phyloP scores from a whole-genome alignment of 1,140 invertebrate genomes.

The Pollicipes pollicipes region DNA sequence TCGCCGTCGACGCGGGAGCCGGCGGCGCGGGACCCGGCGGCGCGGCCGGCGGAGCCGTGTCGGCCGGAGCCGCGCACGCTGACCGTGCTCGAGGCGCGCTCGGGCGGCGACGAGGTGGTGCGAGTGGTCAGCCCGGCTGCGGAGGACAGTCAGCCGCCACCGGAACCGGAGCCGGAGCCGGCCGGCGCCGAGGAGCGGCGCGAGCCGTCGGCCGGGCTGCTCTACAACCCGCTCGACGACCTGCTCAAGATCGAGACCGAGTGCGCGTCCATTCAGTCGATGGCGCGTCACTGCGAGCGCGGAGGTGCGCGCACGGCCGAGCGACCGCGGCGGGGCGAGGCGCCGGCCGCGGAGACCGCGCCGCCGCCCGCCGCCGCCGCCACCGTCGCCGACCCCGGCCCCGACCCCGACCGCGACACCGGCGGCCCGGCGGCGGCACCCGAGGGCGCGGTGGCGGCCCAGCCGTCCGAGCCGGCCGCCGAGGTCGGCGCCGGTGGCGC shows the following conservation, averaged over 20 bases:
- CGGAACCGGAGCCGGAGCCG: not conserved
- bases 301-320: conserved; percentile 2
- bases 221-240: conserved; percentile 31
- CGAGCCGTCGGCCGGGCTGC: not conserved
- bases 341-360: no score
- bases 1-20: no score
- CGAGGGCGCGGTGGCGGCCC: no score
- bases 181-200: not conserved
- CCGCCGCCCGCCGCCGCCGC: no score
- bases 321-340: not conserved
- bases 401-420: not conserved
- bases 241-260: conserved; percentile 35
- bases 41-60: no score
- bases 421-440: no score
- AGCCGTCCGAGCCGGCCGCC: no score
- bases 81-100: not conserved
- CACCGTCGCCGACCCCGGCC: no score
- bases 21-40: no score
- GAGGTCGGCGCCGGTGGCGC: no score
- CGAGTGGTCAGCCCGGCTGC: not conserved
- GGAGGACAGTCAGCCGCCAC: not conserved
- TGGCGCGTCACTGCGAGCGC: conserved; percentile 8
- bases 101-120: not conserved
- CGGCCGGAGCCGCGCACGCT: not conserved
- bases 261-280: conserved; percentile 30